Evolutionary conservation across 2,888 invertebrate genomes (phyloP).

Genomic region (Nemapogon koenigi): DNA sequence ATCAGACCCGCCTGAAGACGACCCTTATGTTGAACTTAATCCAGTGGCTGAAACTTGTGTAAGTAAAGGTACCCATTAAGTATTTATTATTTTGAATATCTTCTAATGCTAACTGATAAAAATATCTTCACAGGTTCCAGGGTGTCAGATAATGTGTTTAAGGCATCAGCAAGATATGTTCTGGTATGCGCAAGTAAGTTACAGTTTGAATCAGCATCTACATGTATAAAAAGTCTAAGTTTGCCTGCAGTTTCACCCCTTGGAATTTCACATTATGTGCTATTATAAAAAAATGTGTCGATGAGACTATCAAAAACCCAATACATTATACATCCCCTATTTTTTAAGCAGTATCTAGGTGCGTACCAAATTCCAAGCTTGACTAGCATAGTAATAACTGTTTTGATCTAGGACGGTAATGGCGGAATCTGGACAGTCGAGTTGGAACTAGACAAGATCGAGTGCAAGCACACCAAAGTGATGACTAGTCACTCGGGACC

Average conservation of each 20-base stretch:
- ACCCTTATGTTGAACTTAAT: conserved; percentile 81
- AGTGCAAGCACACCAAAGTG: conserved; percentile 46
- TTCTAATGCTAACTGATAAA: too few relatives aligned
- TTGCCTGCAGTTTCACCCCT: too few relatives aligned
- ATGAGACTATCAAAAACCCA: too few relatives aligned
- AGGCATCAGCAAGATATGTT: conserved; percentile 50
- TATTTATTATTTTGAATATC: too few relatives aligned
- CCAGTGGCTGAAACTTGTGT: conserved; percentile 83
- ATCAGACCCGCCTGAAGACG: conserved; percentile 83
- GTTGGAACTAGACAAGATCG: conserved; percentile 43
- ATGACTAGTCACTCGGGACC: conserved; percentile 79
- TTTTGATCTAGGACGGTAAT: conserved; percentile 73
- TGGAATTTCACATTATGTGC: too few relatives aligned
- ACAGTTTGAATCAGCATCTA: too few relatives aligned
- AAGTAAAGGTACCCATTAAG: too few relatives aligned
- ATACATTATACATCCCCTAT: too few relatives aligned
- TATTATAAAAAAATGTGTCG: too few relatives aligned
- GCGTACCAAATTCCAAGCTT: too few relatives aligned
- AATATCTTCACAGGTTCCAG: conserved; percentile 41
- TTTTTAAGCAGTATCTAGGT: too few relatives aligned
- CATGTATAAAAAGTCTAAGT: too few relatives aligned
- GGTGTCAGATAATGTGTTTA: conserved; percentile 51
- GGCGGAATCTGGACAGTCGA: conserved; percentile 68
- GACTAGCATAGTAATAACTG: background rate
- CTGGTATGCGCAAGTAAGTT: conserved; percentile 81